Evolutionary conservation across 2,113 vertebrate genomes (phyloP).

Genomic region (Hystrix cristata): DNA sequence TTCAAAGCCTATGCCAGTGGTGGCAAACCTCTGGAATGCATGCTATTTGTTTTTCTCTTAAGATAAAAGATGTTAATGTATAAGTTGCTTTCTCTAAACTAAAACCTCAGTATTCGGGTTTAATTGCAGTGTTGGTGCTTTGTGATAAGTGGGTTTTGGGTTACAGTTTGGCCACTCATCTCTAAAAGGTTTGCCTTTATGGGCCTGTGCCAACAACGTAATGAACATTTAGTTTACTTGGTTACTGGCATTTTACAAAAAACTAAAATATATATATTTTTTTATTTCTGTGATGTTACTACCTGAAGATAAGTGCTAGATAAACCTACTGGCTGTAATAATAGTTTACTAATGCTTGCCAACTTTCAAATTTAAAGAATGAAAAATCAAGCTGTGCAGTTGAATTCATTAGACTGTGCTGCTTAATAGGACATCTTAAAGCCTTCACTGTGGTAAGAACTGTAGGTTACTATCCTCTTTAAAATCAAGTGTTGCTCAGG

Average conservation of each 20-base stretch:
- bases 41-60: not conserved
- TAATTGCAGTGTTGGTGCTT: not conserved
- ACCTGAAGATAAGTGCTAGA: not conserved
- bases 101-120: not conserved
- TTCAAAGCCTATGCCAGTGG: not conserved
- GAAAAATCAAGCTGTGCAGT: not conserved
- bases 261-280: not conserved
- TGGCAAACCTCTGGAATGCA: not conserved
- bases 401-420: not conserved
- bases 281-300: not conserved
- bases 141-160: not conserved
- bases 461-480: not conserved
- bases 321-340: not conserved
- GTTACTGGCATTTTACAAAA: not conserved
- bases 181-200: not conserved
- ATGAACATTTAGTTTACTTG: not conserved
- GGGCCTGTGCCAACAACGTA: not conserved
- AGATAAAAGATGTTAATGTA: not conserved
- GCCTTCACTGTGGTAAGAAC: not conserved
- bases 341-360: not conserved
- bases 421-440: not conserved
- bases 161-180: not conserved
- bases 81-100: not conserved
- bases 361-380: slow-evolving; percentile 48
- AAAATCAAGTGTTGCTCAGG: slow-evolving; percentile 29